These are phyloP conservation scores for Drosophila mercatorum DNA, from an alignment of 2,888 invertebrate genomes.

Conservation along the genomic window DNA sequence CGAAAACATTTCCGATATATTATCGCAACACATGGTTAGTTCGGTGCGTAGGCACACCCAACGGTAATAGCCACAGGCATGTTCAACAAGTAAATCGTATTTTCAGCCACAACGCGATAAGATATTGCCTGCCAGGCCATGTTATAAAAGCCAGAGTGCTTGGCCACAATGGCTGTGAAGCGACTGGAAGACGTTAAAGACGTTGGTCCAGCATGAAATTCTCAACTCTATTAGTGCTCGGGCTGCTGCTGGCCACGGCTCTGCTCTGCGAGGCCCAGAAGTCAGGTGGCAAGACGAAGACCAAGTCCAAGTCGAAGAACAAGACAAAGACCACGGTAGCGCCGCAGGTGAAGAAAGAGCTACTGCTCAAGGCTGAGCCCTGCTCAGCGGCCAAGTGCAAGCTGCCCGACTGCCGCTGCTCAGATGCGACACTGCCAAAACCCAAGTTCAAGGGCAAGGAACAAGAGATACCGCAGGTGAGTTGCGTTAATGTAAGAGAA, in stretches of 20 bases:
- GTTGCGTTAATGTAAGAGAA: neutral
- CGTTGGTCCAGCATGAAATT: conserved; percentile 50
- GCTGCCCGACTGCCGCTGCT: conserved; percentile 82
- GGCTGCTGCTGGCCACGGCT: conserved; percentile 44
- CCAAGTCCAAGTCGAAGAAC: conserved; percentile 50
- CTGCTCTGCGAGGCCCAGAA: conserved; percentile 41
- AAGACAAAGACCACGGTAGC: conserved; percentile 36
- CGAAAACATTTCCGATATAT: conserved; percentile 22
- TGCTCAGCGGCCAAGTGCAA: conserved; percentile 70
- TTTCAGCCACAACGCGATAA: conserved; percentile 43
- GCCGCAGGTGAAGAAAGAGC: conserved; percentile 7
- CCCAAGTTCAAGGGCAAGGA: conserved; percentile 71
- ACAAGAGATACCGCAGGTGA: conserved; percentile 81
- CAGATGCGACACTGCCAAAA: conserved; percentile 69
- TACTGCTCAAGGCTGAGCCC: conserved; percentile 54
- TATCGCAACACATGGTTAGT: conserved; percentile 4
- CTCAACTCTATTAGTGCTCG: conserved; percentile 47
- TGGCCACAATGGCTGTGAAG: neutral
- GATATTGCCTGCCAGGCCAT: conserved; percentile 34
- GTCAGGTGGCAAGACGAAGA: conserved; percentile 47
- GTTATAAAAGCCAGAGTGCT: conserved; percentile 42
- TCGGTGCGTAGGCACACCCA: conserved; percentile 50
- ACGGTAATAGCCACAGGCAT: conserved; percentile 21
- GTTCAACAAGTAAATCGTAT: conserved; percentile 62
- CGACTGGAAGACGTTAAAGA: conserved; percentile 16